These are phyloP conservation scores for Lucifuga dentata DNA, from an alignment of 2,113 vertebrate species.

Conservation along the genomic window DNA sequence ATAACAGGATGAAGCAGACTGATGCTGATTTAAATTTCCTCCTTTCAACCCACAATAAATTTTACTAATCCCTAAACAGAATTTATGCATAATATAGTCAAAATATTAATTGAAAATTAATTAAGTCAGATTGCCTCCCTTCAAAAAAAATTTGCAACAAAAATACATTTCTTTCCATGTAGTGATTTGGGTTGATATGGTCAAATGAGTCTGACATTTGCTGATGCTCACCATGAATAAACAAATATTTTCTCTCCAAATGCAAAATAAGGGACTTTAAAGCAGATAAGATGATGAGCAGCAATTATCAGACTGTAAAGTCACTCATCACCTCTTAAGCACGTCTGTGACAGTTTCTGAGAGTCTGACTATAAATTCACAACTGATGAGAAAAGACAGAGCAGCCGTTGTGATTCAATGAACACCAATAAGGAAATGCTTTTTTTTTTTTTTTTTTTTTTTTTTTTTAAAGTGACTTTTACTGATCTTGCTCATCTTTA, in stretches of 20 bases:
- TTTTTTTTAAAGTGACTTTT: constrained; percentile 11
- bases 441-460: no score
- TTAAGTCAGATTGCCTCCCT: no score
- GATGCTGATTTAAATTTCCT: no score
- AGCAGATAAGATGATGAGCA: constrained; percentile 58
- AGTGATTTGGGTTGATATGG: constrained; percentile 34
- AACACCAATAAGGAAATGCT: background rate
- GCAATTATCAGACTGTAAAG: constrained; percentile 54
- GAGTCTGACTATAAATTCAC: constrained; percentile 56
- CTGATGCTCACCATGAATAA: constrained; percentile 40
- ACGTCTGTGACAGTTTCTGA: constrained; percentile 54
- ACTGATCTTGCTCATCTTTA: constrained; percentile 15
- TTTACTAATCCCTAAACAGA: no score
- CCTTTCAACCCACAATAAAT: no score
- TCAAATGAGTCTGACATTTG: constrained; percentile 34
- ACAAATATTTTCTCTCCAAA: constrained; percentile 31
- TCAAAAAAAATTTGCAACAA: no score
- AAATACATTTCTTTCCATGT: no score
- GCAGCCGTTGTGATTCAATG: constrained; percentile 32
- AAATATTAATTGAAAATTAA: no score
- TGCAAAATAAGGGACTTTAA: constrained; percentile 56
- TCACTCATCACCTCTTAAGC: constrained; percentile 60
- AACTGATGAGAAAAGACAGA: constrained; percentile 5
- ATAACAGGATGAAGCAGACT: no score
- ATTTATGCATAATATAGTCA: no score